Conservation (phyloP, 2,797 vertebrate genomes). For the Lutjanus argentimaculatus region DNA sequence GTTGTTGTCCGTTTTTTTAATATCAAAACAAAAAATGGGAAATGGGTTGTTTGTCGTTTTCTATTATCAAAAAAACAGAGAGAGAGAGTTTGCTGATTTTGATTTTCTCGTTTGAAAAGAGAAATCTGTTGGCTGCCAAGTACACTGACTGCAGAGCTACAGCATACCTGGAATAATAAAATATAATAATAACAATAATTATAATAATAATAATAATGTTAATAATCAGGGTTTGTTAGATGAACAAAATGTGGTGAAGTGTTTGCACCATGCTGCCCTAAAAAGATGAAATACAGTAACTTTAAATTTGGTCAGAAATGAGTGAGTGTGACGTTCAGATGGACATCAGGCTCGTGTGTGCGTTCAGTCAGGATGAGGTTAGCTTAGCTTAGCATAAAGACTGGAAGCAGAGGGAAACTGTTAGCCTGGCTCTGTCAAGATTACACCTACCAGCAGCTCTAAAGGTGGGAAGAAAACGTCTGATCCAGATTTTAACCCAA, state of each 20-base stretch:
- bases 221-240: not conserved
- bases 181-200: not conserved
- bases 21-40: too few species aligned
- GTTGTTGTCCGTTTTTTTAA: too few species aligned
- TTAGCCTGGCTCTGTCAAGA: too few species aligned
- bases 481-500: not conserved
- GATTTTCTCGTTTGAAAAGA: too few species aligned
- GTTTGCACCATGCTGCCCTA: constrained; percentile 17
- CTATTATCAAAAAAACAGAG: too few species aligned
- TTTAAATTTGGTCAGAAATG: not conserved
- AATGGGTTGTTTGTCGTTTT: too few species aligned
- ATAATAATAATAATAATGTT: not conserved
- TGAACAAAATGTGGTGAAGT: not conserved
- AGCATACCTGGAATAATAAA: not conserved
- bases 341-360: not conserved
- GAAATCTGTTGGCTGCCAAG: too few species aligned
- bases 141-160: not conserved
- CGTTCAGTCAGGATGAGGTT: not conserved
- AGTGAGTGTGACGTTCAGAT: not conserved
- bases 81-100: too few species aligned
- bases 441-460: not conserved
- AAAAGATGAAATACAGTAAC: not conserved
- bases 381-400: constrained; percentile 7
- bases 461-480: not conserved
- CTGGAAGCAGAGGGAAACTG: not conserved